phyloP scores from a whole-genome alignment of 2,797 vertebrate species.

The Eulemur rubriventer region DNA sequence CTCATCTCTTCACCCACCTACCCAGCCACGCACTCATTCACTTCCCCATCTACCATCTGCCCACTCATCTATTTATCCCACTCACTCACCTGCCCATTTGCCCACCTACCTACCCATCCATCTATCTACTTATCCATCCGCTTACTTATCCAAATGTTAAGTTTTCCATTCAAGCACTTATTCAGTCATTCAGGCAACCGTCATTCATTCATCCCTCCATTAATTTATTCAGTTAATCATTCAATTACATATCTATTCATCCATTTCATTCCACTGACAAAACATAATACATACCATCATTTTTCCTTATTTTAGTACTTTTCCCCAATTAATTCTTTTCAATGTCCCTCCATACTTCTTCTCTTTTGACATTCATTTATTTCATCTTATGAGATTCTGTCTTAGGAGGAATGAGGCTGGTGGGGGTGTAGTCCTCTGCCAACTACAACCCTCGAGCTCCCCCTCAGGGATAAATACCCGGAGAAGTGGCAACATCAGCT shows the following conservation, averaged over 20 bases:
- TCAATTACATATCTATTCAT: not conserved
- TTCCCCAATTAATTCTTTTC: not conserved
- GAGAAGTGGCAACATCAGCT: not conserved
- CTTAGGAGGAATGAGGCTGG: not conserved
- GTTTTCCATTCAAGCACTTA: not conserved
- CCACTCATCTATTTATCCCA: not conserved
- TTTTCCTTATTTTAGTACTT: not conserved
- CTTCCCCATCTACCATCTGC: fast-evolving
- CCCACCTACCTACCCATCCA: not conserved
- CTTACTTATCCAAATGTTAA: not conserved
- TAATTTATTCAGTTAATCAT: not conserved
- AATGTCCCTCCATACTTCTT: not conserved
- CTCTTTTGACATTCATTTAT: not conserved
- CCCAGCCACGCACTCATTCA: fast-evolving
- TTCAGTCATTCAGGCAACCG: not conserved
- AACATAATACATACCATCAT: not conserved
- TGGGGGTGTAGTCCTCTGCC: not conserved
- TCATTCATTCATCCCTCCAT: not conserved
- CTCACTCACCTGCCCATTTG: too few species aligned
- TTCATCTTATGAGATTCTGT: not conserved
- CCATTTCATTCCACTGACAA: not conserved
- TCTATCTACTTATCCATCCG: not conserved
- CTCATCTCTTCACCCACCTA: not conserved
- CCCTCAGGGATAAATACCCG: not conserved
- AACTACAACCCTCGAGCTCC: not conserved